Evolutionary conservation across 1,140 invertebrate species (phyloP).

Genomic region (Polypedilum pembai): DNA sequence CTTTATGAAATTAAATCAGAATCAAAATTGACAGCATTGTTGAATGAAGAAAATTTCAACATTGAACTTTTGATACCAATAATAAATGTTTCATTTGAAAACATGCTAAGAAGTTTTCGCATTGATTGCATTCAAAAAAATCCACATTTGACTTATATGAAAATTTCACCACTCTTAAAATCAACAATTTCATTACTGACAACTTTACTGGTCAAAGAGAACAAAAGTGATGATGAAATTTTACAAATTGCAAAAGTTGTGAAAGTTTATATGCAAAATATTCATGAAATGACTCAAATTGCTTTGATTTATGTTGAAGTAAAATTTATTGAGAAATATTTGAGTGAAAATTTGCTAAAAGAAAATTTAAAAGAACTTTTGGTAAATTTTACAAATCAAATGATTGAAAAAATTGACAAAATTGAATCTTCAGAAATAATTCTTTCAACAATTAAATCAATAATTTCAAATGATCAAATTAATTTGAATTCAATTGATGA

Average conservation of each 20-base stretch:
- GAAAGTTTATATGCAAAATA: constrained; percentile 34
- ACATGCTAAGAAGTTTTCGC: constrained; percentile 38
- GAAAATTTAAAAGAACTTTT: constrained; percentile 32
- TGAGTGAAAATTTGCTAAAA: constrained; percentile 38
- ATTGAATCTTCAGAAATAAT: neutral
- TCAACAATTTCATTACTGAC: constrained; percentile 37
- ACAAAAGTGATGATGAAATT: constrained; percentile 28
- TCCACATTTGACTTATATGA: constrained; percentile 43
- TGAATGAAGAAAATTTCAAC: constrained; percentile 35
- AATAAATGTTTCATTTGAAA: constrained; percentile 33
- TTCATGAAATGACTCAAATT: constrained; percentile 35
- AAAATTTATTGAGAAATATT: constrained; percentile 39
- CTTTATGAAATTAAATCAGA: constrained; percentile 41
- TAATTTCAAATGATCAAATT: neutral
- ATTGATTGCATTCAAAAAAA: constrained; percentile 43
- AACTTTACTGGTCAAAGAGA: constrained; percentile 32
- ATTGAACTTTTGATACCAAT: constrained; percentile 36
- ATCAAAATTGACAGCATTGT: constrained; percentile 38
- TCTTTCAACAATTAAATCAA: neutral
- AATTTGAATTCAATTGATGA: neutral
- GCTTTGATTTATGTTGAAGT: constrained; percentile 41
- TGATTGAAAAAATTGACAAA: constrained; percentile 30
- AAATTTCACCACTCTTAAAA: constrained; percentile 39
- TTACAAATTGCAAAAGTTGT: neutral
- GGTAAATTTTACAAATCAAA: constrained; percentile 32